A percentile compares a stretch with the other conserved stretches of the same genome.
These are phyloP conservation scores for Arothron firmamentum DNA, from an alignment of 2,113 vertebrate species.

Conservation along the genomic window DNA sequence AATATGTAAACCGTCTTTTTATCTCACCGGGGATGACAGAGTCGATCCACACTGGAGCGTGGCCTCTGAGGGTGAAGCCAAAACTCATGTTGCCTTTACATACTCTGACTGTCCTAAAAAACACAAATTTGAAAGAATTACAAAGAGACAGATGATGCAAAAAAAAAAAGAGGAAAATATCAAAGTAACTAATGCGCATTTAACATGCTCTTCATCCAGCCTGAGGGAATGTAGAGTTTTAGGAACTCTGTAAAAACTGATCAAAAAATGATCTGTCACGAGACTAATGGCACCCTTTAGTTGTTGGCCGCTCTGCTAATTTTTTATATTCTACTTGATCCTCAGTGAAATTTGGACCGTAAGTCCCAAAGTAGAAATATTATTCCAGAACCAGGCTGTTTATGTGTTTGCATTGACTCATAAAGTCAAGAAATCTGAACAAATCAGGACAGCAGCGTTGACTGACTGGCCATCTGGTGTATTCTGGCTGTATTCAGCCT, in stretches of 20 bases:
- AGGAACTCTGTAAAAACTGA: not conserved
- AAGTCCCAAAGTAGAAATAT: conserved; percentile 21
- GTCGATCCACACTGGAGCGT: conserved; percentile 96
- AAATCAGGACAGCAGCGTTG: no score
- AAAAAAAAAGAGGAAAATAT: not conserved
- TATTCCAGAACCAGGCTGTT: no score
- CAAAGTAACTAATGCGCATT: not conserved
- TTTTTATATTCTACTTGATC: not conserved
- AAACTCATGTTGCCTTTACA: conserved; percentile 97
- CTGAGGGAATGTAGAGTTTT: not conserved
- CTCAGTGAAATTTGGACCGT: conserved; percentile 38
- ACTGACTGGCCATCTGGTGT: no score
- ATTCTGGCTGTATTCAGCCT: no score
- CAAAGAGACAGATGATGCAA: not conserved
- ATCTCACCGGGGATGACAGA: conserved; percentile 89
- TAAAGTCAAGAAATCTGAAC: no score
- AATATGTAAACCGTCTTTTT: not conserved
- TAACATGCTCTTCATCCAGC: no score
- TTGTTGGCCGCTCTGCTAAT: no score
- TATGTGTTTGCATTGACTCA: no score
- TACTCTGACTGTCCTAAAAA: conserved; percentile 86
- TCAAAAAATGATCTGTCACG: not conserved
- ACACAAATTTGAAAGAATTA: conserved; percentile 4
- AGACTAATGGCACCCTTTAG: conserved; percentile 8
- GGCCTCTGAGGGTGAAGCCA: conserved; percentile 92